Evolutionary conservation across 1,140 invertebrate genomes (phyloP).

Genomic region (Coptotermes formosanus): DNA sequence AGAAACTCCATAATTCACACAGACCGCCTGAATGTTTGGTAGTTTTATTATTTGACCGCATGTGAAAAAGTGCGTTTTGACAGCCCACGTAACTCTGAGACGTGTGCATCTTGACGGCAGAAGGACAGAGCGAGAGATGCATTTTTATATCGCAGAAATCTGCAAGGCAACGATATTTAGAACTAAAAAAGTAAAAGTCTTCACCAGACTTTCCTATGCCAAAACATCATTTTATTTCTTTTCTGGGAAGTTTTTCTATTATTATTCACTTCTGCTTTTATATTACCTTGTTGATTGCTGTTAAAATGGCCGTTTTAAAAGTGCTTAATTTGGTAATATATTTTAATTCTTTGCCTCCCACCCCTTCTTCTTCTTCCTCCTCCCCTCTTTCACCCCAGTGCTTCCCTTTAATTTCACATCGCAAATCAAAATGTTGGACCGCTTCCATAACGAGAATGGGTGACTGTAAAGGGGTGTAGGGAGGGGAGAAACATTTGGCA

Average conservation of each 20-base stretch:
- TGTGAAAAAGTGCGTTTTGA: too few relatives aligned
- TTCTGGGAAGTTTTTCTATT: not conserved
- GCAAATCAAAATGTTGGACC: conserved; percentile 13
- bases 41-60: too few relatives aligned
- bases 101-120: too few relatives aligned
- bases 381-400: not conserved
- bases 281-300: not conserved
- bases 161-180: too few relatives aligned
- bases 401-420: conserved; percentile 12
- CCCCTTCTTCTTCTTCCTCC: not conserved
- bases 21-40: too few relatives aligned
- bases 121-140: too few relatives aligned
- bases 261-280: not conserved
- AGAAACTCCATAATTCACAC: too few relatives aligned
- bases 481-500: not conserved
- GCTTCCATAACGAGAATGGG: not conserved
- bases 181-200: too few relatives aligned
- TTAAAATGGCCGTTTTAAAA: not conserved
- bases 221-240: too few relatives aligned
- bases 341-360: not conserved
- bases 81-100: too few relatives aligned
- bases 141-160: too few relatives aligned
- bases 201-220: too few relatives aligned
- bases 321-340: not conserved
- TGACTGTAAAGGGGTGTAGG: not conserved